A percentile compares a stretch with the other conserved stretches of the same genome.
Conservation (phyloP, 2,888 invertebrate species). For the Tetropium fuscum region DNA sequence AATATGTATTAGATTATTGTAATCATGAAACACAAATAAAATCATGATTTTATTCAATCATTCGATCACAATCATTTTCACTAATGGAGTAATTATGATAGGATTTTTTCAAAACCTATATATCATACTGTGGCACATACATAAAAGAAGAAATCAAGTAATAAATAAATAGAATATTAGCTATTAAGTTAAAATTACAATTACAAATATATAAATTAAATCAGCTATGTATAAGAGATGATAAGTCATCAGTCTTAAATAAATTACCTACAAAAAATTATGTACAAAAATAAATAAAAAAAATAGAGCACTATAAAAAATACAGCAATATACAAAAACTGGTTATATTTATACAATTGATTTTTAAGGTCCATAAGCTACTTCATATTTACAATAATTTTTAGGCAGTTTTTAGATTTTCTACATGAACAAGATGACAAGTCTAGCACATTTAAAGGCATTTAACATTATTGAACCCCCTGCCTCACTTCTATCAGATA, state of each 20-base stretch:
- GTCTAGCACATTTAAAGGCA: slow-evolving; percentile 35
- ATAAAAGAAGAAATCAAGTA: slow-evolving; percentile 33
- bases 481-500: neutral
- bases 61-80: neutral
- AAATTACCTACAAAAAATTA: slow-evolving; percentile 59
- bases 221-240: slow-evolving; percentile 56
- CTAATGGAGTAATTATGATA: neutral
- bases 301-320: slow-evolving; percentile 32
- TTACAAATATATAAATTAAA: slow-evolving; percentile 46
- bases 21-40: too few relatives aligned
- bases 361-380: slow-evolving; percentile 43
- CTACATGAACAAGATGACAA: slow-evolving; percentile 46
- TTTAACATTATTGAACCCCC: slow-evolving; percentile 25
- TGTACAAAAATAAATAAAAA: slow-evolving; percentile 52
- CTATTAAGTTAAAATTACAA: slow-evolving; percentile 35
- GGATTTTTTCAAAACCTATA: slow-evolving; percentile 19
- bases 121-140: slow-evolving; percentile 47
- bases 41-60: slow-evolving; percentile 14
- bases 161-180: slow-evolving; percentile 43
- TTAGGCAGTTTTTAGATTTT: slow-evolving; percentile 44
- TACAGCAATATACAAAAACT: slow-evolving; percentile 32
- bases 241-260: slow-evolving; percentile 63
- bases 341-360: slow-evolving; percentile 40
- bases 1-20: too few relatives aligned
- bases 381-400: slow-evolving; percentile 42